Evolutionary conservation across 2,888 invertebrate genomes (phyloP), one percentile per base, ranked within the genome.

Genomic region (Nemotelus nigrinus): DNA sequence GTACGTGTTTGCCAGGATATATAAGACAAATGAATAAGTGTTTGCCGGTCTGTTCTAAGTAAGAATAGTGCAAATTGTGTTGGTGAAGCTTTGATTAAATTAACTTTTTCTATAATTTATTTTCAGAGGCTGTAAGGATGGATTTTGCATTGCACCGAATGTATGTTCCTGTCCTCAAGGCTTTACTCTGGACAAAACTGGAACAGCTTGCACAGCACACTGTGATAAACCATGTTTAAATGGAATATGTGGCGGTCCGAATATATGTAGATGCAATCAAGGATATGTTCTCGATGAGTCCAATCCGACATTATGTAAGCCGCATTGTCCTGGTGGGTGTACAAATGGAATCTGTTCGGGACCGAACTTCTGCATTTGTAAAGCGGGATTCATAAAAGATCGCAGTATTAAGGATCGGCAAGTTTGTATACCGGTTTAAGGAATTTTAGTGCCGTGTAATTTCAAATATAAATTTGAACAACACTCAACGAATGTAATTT

Each of bases 341-440:
- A 88, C 88, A 6, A 94, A 94, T 83, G 94, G 94, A 0, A 88
- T 89, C 41, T 94, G 94, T 82, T 90, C 93, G 0, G 90, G 90
- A 0, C 94, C 94, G 0, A 92, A 93, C 85, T 90, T 92, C 82
- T 94, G 94, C 83, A 89, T 93, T 78, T 94, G 94, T 82, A 91
- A 92, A 81, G 88, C 89, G 0, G 94, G 94, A 0, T 94, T 88
- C 83, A 85, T 72, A 58, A 67, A 80, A 80, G 75, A 44, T 67
- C 67, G 64, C 1, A 25, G 72, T 10, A 60, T 79, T 8, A 78
- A 74, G 55, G 78, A 75, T 39, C 74, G 78, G 25, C 78, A 80
- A 76, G 10, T 2, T 47, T 80, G 80, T 76, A 45, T 80, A 8
- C 76, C 77, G 47, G 25, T 25, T 25, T 25, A 25, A 58, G n/a